Evolutionary conservation across 2,113 vertebrate species (phyloP), one percentile per base, ranked within the genome.

Genomic region (Salvator merianae): DNA sequence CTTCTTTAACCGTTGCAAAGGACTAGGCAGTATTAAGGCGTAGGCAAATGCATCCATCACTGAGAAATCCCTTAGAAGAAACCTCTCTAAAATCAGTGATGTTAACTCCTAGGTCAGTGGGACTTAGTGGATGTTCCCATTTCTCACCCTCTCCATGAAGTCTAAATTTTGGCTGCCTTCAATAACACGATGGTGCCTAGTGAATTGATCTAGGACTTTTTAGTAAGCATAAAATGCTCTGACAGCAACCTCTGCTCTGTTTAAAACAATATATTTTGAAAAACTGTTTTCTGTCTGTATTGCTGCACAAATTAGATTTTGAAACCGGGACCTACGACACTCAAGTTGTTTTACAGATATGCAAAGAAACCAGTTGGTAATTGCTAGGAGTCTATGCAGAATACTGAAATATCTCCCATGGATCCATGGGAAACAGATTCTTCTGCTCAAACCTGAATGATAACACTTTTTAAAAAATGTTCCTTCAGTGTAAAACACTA

Each of bases 1-100:
- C 91, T 95, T 94, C 92, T 93, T 92, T 93, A 93, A 81, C 89
- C 91, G 81, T 92, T 90, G 89, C 88, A 93, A 79, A 70, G 32
- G 62, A 65, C 32, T 89, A 80, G 88, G 86, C 90, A 78, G 78
- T 93, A 78, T 88, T 94, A 82, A 26, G 88, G 91, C 92, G 83
- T 87, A 92, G 78, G 89, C 92, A 50, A 79, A 85, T 72, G 66
- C 63, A 40, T 38, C 22, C 32, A 63, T 79, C 55, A 77, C n/a
- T 38, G 34, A 38, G 40, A 40, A 79, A 65, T 38, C 34, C 20
- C 77, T 71, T 79, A 47, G 77, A 72, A 72, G 69, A 79, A 79
- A 22, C 30, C 38, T 73, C 10, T 12, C n/a, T 73, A 32, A 65
- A 85, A 79, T 34, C 28, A 72, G 9, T 73, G 9, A 40, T 63